phyloP scores from a whole-genome alignment of 1,140 invertebrate species.

The Mesaphorura yosii region DNA sequence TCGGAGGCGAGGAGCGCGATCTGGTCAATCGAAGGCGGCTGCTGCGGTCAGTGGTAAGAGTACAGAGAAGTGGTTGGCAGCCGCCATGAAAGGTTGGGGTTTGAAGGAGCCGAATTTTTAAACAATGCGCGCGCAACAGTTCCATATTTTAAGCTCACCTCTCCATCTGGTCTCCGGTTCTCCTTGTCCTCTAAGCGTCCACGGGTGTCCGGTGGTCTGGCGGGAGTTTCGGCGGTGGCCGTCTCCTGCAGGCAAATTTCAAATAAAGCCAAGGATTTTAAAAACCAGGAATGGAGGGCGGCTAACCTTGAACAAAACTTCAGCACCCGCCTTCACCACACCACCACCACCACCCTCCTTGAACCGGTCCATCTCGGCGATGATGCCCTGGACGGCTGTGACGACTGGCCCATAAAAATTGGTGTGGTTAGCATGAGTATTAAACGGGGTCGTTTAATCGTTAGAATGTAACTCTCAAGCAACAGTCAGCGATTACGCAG shows the following conservation, averaged over 20 bases:
- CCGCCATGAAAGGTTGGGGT: not conserved
- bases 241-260: not conserved
- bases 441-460: not conserved
- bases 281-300: not conserved
- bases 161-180: too few relatives aligned
- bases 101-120: not conserved
- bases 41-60: not conserved
- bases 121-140: too few relatives aligned
- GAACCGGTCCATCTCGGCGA: constrained; percentile 22
- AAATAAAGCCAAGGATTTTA: not conserved
- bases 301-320: not conserved
- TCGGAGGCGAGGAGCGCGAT: constrained; percentile 10
- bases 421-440: not conserved
- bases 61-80: not conserved
- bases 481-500: not conserved
- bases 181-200: too few relatives aligned
- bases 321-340: too few relatives aligned
- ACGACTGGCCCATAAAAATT: constrained; percentile 30
- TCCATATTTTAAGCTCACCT: too few relatives aligned
- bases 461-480: not conserved
- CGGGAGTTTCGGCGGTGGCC: not conserved
- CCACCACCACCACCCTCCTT: not conserved
- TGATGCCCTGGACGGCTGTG: constrained; percentile 29
- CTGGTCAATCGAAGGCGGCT: not conserved
- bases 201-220: too few relatives aligned